Conservation (phyloP, 2,113 vertebrate species). For the Craseonycteris thonglongyai region DNA sequence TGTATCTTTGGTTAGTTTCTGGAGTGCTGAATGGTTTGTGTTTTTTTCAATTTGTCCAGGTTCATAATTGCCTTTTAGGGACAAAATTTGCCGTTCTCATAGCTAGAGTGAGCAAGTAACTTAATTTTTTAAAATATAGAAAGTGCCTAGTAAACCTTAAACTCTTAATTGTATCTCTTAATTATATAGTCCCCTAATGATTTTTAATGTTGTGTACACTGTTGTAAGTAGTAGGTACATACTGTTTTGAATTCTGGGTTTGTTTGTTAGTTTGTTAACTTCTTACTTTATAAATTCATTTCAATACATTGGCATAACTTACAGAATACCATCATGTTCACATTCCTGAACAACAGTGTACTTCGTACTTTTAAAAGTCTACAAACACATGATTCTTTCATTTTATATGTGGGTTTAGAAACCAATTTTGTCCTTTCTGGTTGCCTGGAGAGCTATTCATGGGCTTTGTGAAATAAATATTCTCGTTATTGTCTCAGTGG, state of each 20-base stretch:
- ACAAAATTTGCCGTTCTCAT: background rate
- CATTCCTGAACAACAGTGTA: background rate
- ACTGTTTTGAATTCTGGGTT: background rate
- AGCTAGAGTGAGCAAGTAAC: background rate
- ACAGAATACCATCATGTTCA: background rate
- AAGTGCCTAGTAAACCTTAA: background rate
- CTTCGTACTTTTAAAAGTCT: slow-evolving; percentile 25
- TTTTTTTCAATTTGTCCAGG: background rate
- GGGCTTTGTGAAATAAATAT: slow-evolving; percentile 51
- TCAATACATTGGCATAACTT: background rate
- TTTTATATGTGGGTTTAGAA: slow-evolving; percentile 9
- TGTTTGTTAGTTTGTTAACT: background rate
- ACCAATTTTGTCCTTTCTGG: slow-evolving; percentile 5
- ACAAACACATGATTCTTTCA: background rate
- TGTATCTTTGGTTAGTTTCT: background rate
- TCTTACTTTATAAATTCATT: background rate
- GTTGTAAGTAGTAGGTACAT: background rate
- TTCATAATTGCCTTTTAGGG: background rate
- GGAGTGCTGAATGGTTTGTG: background rate
- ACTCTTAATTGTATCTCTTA: background rate
- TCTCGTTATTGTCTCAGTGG: background rate
- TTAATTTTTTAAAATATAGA: background rate
- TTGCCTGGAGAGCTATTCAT: background rate
- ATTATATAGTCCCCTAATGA: background rate
- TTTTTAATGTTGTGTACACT: background rate